Evolutionary conservation across 1,140 invertebrate species (phyloP), one percentile per base, ranked within the genome.

Genomic region (Macrosteles quadrilineatus): DNA sequence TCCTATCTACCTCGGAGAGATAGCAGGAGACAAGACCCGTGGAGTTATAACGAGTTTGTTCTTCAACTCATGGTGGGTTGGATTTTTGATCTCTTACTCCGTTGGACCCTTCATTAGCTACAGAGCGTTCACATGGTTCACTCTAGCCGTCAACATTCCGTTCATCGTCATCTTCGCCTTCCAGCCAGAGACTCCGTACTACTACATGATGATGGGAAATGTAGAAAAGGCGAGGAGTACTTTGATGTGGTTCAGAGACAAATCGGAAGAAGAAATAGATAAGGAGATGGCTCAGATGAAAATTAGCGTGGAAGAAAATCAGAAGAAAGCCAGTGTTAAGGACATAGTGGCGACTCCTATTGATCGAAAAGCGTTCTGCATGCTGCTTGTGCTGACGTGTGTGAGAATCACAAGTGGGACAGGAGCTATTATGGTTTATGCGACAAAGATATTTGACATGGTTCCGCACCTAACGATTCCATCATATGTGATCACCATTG

Each of bases 1-100:
- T 2, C 92, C 93, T 0, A 91, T 95, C 85, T 96, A 96, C 79
- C 87, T 92, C 68, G 92, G 92, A 31, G 94, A 96, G 82, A 94
- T 95, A 47, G 88, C 74, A 6, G 63, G 68, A 0, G 53, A 71
- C 11, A 64, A 71, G 2, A 80, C 74, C n/a, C 47, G 75, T 1
- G 75, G 75, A 2, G 64, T 71, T 1, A 14, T 74, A 0, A 92
- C 92, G 3, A 91, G 93, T 0, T 88, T 93, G 62, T 86, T 95
- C 71, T 92, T 96, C 76, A 78, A 93, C 9, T 91, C 91, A 75
- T 87, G 90, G 43, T 86, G 87, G 4, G 72, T 90, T 19, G 95
- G 95, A 3, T 87, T 95, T 71, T 77, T 96, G 0, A 85, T 90
- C 30, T 83, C 90, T 0, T 97, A 94, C 77, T 77, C 82, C 0